Evolutionary conservation across 2,113 vertebrate species (phyloP), one percentile per base, ranked within the genome.

Genomic region (Osmerus eperlanus): DNA sequence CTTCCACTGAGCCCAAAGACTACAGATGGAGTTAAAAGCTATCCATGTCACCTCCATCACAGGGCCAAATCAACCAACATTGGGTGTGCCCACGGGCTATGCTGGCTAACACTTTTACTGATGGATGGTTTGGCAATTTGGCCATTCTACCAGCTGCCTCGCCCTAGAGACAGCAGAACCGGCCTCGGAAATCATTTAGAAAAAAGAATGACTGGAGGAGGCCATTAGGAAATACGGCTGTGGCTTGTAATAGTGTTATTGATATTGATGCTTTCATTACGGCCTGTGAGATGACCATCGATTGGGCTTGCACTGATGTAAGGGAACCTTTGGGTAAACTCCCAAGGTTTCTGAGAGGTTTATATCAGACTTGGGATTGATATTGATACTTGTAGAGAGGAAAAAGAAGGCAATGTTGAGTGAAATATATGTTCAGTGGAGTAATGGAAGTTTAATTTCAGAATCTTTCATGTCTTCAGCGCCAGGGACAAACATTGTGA

Each of bases 251-350:
- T 52, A 14, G 66, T 36, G 47, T 65, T 63, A 69, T 71, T 69
- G 77, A 72, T 74, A 73, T 64, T 4, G 29, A 73, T 75, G 60
- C 60, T 75, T 65, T 64, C 65, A 62, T 82, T 55, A 68, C 18
- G 15, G 67, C 52, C 63, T n/a, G 54, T 53, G 55, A 52, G 73
- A 65, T 11, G 67, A 21, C 11, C 65, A 78, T 78, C 21, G 77
- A 81, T 73, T 28, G 4, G 32, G 16, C 59, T 23, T 58, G 60
- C 15, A 0, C n/a, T 19, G n/a, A 15, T 54, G 67, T 16, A 56
- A 12, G 25, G 23, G 11, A 7, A 18, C 53, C 19, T 29, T 9
- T 13, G 12, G 9, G 7, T 8, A 2, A 11, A 16, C 67, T 29
- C 51, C 25, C 67, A 16, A 18, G 55, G 55, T 18, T 18, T 56